phyloP scores from a whole-genome alignment of 2,888 invertebrate genomes.

The Hirtodrosophila alboralis region DNA sequence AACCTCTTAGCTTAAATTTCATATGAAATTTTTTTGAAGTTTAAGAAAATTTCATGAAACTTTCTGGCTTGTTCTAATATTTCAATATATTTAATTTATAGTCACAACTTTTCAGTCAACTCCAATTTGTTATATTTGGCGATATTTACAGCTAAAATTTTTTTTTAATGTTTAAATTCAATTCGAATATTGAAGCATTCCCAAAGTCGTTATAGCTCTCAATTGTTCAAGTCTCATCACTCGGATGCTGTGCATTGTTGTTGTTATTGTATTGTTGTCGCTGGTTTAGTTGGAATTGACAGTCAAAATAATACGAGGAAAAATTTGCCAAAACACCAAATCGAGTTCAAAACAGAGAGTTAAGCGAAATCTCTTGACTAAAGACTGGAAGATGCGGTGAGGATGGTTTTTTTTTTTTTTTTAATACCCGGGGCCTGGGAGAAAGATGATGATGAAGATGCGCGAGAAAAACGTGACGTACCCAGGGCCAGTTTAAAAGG shows the following conservation, averaged over 20 bases:
- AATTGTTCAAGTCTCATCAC: slow-evolving; percentile 14
- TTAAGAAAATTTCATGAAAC: too few relatives aligned
- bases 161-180: too few relatives aligned
- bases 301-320: slow-evolving; percentile 47
- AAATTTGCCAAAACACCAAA: slow-evolving; percentile 34
- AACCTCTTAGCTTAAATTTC: too few relatives aligned
- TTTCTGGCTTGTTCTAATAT: too few relatives aligned
- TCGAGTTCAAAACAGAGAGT: not conserved
- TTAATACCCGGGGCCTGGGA: slow-evolving; percentile 1
- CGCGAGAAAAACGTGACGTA: slow-evolving; percentile 66
- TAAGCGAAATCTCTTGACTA: not conserved
- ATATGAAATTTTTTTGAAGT: too few relatives aligned
- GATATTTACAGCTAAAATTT: too few relatives aligned
- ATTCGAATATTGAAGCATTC: not conserved
- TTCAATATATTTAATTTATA: too few relatives aligned
- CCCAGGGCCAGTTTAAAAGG: slow-evolving; percentile 48
- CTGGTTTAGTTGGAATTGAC: slow-evolving; percentile 53
- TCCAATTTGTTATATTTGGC: too few relatives aligned
- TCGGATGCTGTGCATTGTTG: too few relatives aligned
- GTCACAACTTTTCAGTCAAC: too few relatives aligned
- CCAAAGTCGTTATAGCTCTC: slow-evolving; percentile 4
- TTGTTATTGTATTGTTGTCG: slow-evolving; percentile 12
- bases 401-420: slow-evolving; percentile 6
- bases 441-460: slow-evolving; percentile 67
- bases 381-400: slow-evolving; percentile 10